phyloP scores from a whole-genome alignment of 1,140 invertebrate genomes.

The Zaprionus nigranus region DNA sequence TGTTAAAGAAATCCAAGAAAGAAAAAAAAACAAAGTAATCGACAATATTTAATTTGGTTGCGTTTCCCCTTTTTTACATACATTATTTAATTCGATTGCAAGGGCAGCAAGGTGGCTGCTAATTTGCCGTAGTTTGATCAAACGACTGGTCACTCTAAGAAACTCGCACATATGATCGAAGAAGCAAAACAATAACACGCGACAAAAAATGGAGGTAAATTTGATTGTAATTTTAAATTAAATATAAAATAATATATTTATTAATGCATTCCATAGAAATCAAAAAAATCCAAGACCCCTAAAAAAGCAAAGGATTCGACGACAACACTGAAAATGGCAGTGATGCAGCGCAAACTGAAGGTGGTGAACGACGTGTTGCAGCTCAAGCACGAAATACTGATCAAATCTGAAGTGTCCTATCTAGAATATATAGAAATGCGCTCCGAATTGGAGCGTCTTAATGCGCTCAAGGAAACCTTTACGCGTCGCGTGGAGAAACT shows the following conservation, averaged over 20 bases:
- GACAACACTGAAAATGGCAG: constrained; percentile 44
- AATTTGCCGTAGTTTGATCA: background rate
- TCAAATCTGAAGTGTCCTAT: constrained; percentile 67
- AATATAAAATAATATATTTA: background rate
- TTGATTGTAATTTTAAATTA: constrained; percentile 4
- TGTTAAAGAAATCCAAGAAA: constrained; percentile 33
- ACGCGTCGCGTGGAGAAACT: constrained; percentile 52
- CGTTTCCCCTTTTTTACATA: too few relatives aligned
- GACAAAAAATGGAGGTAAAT: constrained; percentile 54
- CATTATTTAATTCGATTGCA: too few relatives aligned
- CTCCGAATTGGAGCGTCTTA: constrained; percentile 59
- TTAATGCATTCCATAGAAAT: constrained; percentile 37
- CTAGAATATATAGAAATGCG: constrained; percentile 71
- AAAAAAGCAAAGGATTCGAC: constrained; percentile 52
- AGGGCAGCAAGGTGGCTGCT: too few relatives aligned
- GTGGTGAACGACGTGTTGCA: constrained; percentile 63
- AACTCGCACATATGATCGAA: background rate
- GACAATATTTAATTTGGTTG: too few relatives aligned
- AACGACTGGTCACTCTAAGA: constrained; percentile 4
- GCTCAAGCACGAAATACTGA: constrained; percentile 63
- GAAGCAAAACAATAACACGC: constrained; percentile 50
- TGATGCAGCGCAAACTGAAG: constrained; percentile 60
- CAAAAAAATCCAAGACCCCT: constrained; percentile 52
- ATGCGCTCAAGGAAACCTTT: constrained; percentile 59
- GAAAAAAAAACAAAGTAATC: too few relatives aligned